Base-by-base conservation (phyloP, 2,888 invertebrate species). In the Drosophila birchii region DNA sequence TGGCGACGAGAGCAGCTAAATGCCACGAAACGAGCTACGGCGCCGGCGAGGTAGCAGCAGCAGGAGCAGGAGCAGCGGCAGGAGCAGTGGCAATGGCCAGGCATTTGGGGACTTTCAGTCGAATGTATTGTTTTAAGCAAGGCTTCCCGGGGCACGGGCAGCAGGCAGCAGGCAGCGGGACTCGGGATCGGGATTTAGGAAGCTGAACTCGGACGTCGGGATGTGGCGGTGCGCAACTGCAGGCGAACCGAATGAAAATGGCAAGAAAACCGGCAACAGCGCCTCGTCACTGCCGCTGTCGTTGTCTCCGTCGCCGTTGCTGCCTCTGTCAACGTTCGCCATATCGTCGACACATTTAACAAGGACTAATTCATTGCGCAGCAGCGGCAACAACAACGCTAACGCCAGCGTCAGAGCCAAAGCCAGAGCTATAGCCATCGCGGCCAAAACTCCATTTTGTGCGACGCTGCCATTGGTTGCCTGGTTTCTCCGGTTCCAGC, bases 351-450 rank as follows among this genome's bases (percentile, higher is more conserved):
- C 80, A 78, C 83, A 84, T 90, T 90, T 90, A 90, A 90, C 89
- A 76, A 75, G 73, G 72, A 79, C 80, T 91, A 91, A 90, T 89
- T 90, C 90, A 90, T 90, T 90, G 89, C 90, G 90, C 77, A 69
- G 43, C 76, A 68, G 47, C 61, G 64, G 38, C 58, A 55, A 56
- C 70, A 70, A 57, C 76, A 64, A 49, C 54, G 51, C 34, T 45
- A 61, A 11, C 68, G 49, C 14, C 49, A 29, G 7, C 29, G 29
- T 7, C 26, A 9, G 45, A 20, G 20, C 7, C 45, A 12, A 18
- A 9, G 41, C 41, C 18, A 6, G 7, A n/a, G 38, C n/a, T 8
- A 11, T 0, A 47, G 29, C 45, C 29, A n/a, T 29, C 8, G 32
- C 14, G 18, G 32, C 49, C 32, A 16, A 53, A 72, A 80, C 81